Conservation (phyloP, 2,113 vertebrate species). For the Ramphastos sulfuratus region DNA sequence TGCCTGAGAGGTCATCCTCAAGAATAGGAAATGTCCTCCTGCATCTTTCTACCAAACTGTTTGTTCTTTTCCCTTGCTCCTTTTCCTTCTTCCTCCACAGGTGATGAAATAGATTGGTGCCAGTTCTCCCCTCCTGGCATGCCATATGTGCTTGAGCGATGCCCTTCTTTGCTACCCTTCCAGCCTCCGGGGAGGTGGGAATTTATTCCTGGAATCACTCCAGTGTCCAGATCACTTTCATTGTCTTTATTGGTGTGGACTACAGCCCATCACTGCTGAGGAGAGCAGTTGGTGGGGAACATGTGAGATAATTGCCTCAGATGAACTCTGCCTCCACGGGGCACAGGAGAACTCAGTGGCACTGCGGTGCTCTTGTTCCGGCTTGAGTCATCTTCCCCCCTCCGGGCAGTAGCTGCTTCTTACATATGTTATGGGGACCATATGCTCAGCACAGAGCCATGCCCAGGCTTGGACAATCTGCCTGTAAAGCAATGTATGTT, state of each 20-base stretch:
- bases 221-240: conserved; percentile 19
- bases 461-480: background rate
- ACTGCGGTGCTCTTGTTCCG: background rate
- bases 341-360: background rate
- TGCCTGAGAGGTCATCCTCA: background rate
- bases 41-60: background rate
- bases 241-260: conserved; percentile 16
- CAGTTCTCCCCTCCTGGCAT: conserved; percentile 21
- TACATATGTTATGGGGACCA: background rate
- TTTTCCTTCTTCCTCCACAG: background rate
- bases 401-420: background rate
- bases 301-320: conserved; percentile 46
- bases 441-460: background rate
- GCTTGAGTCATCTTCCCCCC: conserved; percentile 10
- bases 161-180: background rate
- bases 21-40: background rate
- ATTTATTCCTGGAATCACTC: conserved; percentile 34
- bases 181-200: conserved; percentile 6
- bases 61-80: background rate
- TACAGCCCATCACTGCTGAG: background rate
- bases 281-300: conserved; percentile 16
- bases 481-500: background rate
- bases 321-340: background rate
- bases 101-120: conserved; percentile 11
- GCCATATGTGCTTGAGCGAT: conserved; percentile 41